Evolutionary conservation across 2,888 invertebrate genomes (phyloP).

Genomic region (Linnaemya tessellans): DNA sequence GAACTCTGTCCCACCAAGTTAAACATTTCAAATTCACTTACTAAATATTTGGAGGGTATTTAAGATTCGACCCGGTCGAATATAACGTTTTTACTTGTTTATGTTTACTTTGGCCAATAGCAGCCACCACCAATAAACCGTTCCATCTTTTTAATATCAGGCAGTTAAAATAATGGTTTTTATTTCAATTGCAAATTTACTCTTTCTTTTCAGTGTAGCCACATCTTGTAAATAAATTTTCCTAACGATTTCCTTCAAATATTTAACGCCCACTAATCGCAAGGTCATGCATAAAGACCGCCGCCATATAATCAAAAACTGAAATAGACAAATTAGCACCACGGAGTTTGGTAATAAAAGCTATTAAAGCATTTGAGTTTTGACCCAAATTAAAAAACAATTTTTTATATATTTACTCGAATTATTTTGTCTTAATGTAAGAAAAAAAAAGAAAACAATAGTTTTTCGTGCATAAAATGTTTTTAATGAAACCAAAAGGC

Average conservation of each 20-base stretch:
- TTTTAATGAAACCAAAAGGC: background rate
- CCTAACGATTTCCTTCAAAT: background rate
- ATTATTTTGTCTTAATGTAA: background rate
- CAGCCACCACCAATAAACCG: too few species aligned
- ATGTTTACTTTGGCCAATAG: too few species aligned
- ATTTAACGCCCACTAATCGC: background rate
- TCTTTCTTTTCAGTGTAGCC: too few species aligned
- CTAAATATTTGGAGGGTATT: too few species aligned
- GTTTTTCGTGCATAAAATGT: slow-evolving; percentile 6
- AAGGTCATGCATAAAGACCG: background rate
- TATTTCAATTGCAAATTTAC: too few species aligned
- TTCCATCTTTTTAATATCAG: too few species aligned
- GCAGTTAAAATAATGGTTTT: too few species aligned
- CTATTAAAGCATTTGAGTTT: slow-evolving; percentile 13
- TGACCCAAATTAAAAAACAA: slow-evolving; percentile 21
- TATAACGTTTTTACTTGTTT: too few species aligned
- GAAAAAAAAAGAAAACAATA: background rate
- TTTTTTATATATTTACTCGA: background rate
- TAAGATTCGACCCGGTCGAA: too few species aligned
- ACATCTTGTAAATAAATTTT: background rate
- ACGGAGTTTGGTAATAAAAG: background rate
- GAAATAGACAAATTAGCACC: background rate
- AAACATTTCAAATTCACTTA: too few species aligned
- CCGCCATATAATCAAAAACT: background rate
- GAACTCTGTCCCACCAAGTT: too few species aligned